Percentiles rank a stretch among this genome's conserved stretches.
phyloP scores from a whole-genome alignment of 1,140 invertebrate species.

The Coenobita brevimanus region DNA sequence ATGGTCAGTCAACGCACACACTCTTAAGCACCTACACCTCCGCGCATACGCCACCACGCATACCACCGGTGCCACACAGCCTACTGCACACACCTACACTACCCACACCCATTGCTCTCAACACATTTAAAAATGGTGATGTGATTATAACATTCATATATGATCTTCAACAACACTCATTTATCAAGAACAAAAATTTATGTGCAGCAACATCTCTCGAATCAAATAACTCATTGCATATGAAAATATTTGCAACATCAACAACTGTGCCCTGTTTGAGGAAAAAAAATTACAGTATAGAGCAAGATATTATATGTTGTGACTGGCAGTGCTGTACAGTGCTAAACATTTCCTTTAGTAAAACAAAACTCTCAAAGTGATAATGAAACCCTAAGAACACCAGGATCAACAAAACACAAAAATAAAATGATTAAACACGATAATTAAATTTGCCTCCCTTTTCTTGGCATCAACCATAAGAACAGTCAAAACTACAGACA shows the following conservation, averaged over 20 bases:
- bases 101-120: constrained; percentile 13
- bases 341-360: not conserved
- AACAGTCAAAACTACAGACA: too few species aligned
- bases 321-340: not conserved
- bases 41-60: constrained; percentile 46
- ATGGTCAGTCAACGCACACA: constrained; percentile 42
- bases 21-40: constrained; percentile 5
- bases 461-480: not conserved
- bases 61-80: constrained; percentile 65
- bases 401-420: not conserved
- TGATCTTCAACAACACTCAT: too few species aligned
- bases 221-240: too few species aligned
- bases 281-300: not conserved
- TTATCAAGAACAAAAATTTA: too few species aligned
- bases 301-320: not conserved
- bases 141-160: not conserved
- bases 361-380: not conserved
- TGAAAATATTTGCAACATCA: too few species aligned
- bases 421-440: not conserved
- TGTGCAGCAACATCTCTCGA: too few species aligned
- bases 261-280: too few species aligned
- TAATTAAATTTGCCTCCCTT: not conserved
- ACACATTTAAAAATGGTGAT: constrained; percentile 25
- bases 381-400: not conserved
- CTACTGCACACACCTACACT: constrained; percentile 39